Base-by-base conservation (phyloP, 2,113 vertebrate genomes). In the Climacteris rufus region DNA sequence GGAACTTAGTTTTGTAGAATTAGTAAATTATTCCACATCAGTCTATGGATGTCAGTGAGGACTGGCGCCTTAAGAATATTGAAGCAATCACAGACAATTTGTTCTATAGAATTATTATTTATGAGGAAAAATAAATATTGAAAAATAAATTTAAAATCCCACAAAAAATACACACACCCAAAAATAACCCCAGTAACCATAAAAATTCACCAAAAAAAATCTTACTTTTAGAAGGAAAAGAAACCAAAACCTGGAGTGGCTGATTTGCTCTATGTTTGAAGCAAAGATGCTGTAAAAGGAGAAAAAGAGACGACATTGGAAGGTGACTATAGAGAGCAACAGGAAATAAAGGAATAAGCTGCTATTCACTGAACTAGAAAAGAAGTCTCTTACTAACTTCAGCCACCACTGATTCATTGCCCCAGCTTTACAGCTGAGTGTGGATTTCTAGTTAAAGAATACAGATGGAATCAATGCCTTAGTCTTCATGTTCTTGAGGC, bases 161-260 rank as follows among this genome's bases (percentile, higher is more conserved):
- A 56, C 33, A 11, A 39, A 39, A 61, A 5, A 1, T 24, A 25
- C 4, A 10, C 4, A 35, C 9, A 11, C 23, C 24, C 24, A 33
- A 44, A 31, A 21, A 9, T 13, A 3, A 1, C 1, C 2, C 9
- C n/a, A 40, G 25, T 11, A n/a, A 10, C 13, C 63, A 27, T 7
- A 15, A 37, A 33, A 30, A 52, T 12, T 4, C 14, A 49, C 45
- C 4, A 79, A 28, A 3, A 1, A 60, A 42, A 18, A 2, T 61
- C 11, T 53, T 42, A 20, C 4, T 57, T 52, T 79, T 28, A 75
- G 53, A 89, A 40, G 24, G 24, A 63, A 77, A 42, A 49, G 30
- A 13, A 6, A 25, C 37, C 2, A 52, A 56, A 15, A 8, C 9
- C 23, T 42, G 6, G 16, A 60, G 7, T 47, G 10, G 4, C 40